These are phyloP conservation scores for Eupelmus urozonus DNA, from an alignment of 2,888 invertebrate genomes.

Conservation along the genomic window DNA sequence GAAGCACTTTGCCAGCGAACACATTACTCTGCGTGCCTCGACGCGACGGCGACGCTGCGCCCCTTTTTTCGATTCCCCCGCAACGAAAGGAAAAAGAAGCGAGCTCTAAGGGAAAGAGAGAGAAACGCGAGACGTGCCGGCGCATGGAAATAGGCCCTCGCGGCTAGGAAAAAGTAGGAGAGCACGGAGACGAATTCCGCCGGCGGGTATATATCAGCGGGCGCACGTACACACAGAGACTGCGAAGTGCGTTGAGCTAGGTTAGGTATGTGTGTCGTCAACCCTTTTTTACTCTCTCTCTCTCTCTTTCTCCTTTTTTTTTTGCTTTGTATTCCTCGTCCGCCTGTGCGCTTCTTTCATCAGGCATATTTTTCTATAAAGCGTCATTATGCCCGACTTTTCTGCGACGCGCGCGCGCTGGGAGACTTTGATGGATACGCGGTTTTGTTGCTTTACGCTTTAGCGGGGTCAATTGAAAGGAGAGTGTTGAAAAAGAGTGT, in stretches of 20 bases:
- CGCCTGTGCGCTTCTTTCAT: constrained; percentile 3
- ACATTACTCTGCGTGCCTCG: too few species aligned
- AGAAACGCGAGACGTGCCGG: constrained; percentile 64
- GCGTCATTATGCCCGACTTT: neutral
- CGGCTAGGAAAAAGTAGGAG: constrained; percentile 14
- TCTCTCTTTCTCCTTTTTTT: neutral
- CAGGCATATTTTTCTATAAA: constrained; percentile 15
- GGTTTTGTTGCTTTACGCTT: too few species aligned
- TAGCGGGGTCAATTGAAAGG: too few species aligned
- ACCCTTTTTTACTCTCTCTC: neutral
- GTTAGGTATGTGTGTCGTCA: constrained; percentile 18
- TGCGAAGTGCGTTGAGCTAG: constrained; percentile 6
- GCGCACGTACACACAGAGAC: neutral
- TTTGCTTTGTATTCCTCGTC: neutral
- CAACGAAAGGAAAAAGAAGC: neutral
- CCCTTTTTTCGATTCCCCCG: constrained; percentile 14
- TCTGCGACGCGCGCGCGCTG: too few species aligned
- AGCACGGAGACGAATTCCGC: constrained; percentile 19
- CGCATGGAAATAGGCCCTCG: constrained; percentile 60
- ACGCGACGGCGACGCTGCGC: too few species aligned
- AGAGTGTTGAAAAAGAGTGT: too few species aligned
- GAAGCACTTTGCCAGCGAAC: neutral
- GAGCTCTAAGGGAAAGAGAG: neutral
- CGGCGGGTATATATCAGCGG: constrained; percentile 1
- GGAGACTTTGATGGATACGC: too few species aligned